phyloP scores from a whole-genome alignment of 2,113 vertebrate genomes.

The Triplophysa dalaica region DNA sequence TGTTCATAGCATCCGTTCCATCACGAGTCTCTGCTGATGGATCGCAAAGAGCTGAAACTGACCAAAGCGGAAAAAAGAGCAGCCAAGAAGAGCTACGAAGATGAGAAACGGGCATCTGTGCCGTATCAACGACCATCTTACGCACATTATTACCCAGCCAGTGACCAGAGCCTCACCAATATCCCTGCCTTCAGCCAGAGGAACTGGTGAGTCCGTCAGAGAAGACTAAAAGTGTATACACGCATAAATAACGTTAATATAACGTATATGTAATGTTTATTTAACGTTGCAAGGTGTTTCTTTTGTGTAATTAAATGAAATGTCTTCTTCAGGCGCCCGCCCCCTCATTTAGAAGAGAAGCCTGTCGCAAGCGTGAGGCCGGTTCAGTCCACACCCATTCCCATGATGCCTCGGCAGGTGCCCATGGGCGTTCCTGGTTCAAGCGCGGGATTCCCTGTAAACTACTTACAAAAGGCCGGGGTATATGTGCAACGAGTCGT shows the following conservation, averaged over 20 bases:
- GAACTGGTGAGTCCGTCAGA: constrained; percentile 82
- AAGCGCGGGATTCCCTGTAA: constrained; percentile 87
- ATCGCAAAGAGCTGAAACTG: constrained; percentile 93
- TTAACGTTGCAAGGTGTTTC: neutral
- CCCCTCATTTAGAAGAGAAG: constrained; percentile 87
- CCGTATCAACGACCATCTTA: constrained; percentile 95
- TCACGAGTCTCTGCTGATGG: constrained; percentile 94
- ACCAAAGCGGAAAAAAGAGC: constrained; percentile 98
- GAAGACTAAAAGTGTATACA: neutral
- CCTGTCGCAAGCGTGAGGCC: constrained; percentile 95
- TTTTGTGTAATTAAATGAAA: neutral
- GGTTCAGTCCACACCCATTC: constrained; percentile 96
- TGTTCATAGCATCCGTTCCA: constrained; percentile 88
- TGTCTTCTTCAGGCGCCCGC: constrained; percentile 77
- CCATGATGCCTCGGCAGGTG: constrained; percentile 97
- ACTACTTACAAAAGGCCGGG: constrained; percentile 93
- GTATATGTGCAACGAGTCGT: constrained; percentile 96
- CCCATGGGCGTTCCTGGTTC: constrained; percentile 81
- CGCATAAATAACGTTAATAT: no score
- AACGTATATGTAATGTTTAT: no score
- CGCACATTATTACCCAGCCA: constrained; percentile 94
- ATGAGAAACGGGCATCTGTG: constrained; percentile 95
- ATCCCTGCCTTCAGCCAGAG: constrained; percentile 94
- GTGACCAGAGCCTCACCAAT: constrained; percentile 87
- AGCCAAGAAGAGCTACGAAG: constrained; percentile 97